Percentiles rank a stretch among this genome's conserved stretches.
These are phyloP conservation scores for Triplophysa rosa DNA, from an alignment of 2,113 vertebrate genomes.

Conservation along the genomic window DNA sequence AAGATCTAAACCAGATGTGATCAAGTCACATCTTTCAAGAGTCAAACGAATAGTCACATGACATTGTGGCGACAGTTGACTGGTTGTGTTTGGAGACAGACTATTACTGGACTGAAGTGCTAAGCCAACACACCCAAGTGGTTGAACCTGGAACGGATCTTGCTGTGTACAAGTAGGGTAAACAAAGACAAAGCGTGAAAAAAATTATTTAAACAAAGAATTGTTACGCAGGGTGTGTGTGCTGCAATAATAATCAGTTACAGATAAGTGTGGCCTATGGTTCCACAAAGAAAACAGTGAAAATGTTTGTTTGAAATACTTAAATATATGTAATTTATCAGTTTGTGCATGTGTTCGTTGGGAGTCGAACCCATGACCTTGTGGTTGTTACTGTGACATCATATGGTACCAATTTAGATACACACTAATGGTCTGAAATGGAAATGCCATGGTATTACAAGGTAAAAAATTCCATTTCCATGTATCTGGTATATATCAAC, in stretches of 20 bases:
- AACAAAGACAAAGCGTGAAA: not conserved
- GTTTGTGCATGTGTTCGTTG: too few relatives aligned
- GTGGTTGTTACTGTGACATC: too few relatives aligned
- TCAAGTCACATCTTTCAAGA: conserved; percentile 26
- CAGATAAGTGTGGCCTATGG: not conserved
- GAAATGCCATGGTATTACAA: not conserved
- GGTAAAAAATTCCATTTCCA: too few relatives aligned
- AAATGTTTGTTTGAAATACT: too few relatives aligned
- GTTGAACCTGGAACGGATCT: not conserved
- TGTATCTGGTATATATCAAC: too few relatives aligned
- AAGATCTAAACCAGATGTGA: conserved; percentile 33
- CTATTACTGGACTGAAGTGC: conserved; percentile 23
- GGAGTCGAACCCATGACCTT: too few relatives aligned
- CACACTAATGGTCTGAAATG: too few relatives aligned
- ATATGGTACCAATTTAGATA: too few relatives aligned
- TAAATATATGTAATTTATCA: too few relatives aligned
- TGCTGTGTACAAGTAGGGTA: conserved; percentile 13
- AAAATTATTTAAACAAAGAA: conserved; percentile 6
- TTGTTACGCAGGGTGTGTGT: conserved; percentile 3
- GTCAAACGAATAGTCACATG: conserved; percentile 3
- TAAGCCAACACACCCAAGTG: conserved; percentile 21
- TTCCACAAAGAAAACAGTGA: not conserved
- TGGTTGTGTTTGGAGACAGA: conserved; percentile 6
- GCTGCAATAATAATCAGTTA: not conserved
- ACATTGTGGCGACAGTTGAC: conserved; percentile 3